Evolutionary conservation across 30 jellyfish, hydroid and myxozoan species (phyloP), one percentile per base, ranked within the genome.

Genomic region (Aurelia aurita): DNA sequence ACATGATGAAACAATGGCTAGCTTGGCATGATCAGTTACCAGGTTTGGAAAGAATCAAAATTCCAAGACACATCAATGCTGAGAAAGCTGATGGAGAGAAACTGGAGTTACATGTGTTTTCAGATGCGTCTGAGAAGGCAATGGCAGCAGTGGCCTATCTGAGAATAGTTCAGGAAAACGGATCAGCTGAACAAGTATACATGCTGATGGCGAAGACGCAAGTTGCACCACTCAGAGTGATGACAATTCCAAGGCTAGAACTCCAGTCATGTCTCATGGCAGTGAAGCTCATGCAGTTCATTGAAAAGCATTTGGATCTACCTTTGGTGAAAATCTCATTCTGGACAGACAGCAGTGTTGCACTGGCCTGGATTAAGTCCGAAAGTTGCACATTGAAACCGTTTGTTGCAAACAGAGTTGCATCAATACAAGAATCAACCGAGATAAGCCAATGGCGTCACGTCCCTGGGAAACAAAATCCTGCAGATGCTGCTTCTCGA

Each of bases 81-180:
- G 58, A 34, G 59, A 26, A 22, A 43, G 31, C 65, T 7, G 55
- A 27, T 45, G 53, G 57, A n/a, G 8, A 59, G 20, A 25, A 46
- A 51, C 29, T 69, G 16, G 75, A 67, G 34, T 9, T 81, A 22
- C 91, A 81, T n/a, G 74, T 69, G 54, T 83, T 83, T 71, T 69
- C 66, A 39, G 93, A 83, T 71, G 89, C 93, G 28, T 64, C 86
- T 26, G 91, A 65, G 75, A 55, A 68, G 55, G 77, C 87, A 10
- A 0, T 64, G 74, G 86, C 65, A 58, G 63, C 91, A 3, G 86
- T 26, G 23, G 65, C 87, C 31, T 81, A 81, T 3, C 29, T 64
- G 28, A 65, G 86, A 54, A 27, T 45, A 34, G 35, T 54, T 19
- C 0, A 29, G 44, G 27, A 9, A 60, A 20, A 60, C 4, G 90